phyloP scores from a whole-genome alignment of 2,797 vertebrate genomes.

The Characodon lateralis region DNA sequence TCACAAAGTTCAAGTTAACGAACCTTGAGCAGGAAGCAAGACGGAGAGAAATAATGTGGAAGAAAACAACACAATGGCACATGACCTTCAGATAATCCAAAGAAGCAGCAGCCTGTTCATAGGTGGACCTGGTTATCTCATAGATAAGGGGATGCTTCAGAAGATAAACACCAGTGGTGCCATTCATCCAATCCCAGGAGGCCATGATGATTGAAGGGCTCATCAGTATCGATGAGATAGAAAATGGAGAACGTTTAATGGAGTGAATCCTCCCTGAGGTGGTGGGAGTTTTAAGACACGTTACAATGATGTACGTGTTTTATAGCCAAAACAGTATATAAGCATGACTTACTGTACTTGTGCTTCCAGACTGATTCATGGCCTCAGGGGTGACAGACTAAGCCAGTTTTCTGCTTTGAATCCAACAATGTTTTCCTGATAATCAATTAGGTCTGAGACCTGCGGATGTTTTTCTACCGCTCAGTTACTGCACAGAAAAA shows the following conservation, averaged over 20 bases:
- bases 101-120: background rate
- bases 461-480: background rate
- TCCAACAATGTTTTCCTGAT: background rate
- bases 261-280: slow-evolving; percentile 41
- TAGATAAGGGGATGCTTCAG: background rate
- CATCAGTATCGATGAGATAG: slow-evolving; percentile 55
- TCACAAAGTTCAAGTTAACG: slow-evolving; percentile 20
- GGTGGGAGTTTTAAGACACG: background rate
- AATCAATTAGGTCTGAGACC: background rate
- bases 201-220: slow-evolving; percentile 34
- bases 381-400: background rate
- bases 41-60: background rate
- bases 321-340: background rate
- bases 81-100: slow-evolving; percentile 28
- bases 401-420: background rate
- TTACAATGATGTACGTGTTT: background rate
- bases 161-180: too few relatives aligned
- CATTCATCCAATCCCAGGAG: background rate
- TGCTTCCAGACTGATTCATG: background rate
- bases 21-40: slow-evolving; percentile 5
- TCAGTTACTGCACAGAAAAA: background rate
- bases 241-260: slow-evolving; percentile 33
- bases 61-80: slow-evolving; percentile 3
- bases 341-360: background rate
- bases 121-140: too few relatives aligned